Base-by-base conservation (phyloP, 2,888 invertebrate species). In the Drosophila mercatorum region DNA sequence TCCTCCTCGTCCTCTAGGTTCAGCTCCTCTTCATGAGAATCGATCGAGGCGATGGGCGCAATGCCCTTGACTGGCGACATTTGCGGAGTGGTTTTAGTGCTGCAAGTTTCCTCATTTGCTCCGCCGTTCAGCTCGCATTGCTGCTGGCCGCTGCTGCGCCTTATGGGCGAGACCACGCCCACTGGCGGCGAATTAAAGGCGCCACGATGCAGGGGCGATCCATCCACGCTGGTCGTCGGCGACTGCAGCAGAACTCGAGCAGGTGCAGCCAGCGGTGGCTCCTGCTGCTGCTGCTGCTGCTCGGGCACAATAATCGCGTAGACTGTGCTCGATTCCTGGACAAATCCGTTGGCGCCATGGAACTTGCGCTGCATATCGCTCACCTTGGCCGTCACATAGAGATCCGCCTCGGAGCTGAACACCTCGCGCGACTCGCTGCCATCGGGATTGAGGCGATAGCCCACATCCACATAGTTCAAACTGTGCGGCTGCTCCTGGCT, bases 221-320 rank as follows among this genome's bases (percentile, higher is more conserved):
- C 73, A 52, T 89, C 90, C n/a, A 56, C 65, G 43, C 77, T 80
- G 5, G 78, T 56, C 3, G 82, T 80, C 1, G 90, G 91, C 17
- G 89, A 89, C 47, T 81, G 88, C 22, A 73, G 28, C 34, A 77
- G 28, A 0, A 61, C 43, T 34, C 87, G 78, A 6, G 66, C 46
- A 4, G 73, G 55, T 7, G 67, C 63, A 12, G 60, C 79, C 38
- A 75, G 36, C 44, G 58, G 91, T 17, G 70, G 38, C 34, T 88
- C 88, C 56, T 60, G 68, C 56, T 34, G 69, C 56, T 68, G 83
- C 31, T 93, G 49, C 51, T 60, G 68, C 52, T 68, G 83, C 31
- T 93, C 93, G 0, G 93, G 90, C 69, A 93, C 93, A 36, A 93
- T 93, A 47, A 92, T 91, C 11, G 93, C 93, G 88, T 93, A 93